Evolutionary conservation across 2,888 invertebrate genomes (phyloP), one percentile per base, ranked within the genome.

Genomic region (Lydus trimaculatus): DNA sequence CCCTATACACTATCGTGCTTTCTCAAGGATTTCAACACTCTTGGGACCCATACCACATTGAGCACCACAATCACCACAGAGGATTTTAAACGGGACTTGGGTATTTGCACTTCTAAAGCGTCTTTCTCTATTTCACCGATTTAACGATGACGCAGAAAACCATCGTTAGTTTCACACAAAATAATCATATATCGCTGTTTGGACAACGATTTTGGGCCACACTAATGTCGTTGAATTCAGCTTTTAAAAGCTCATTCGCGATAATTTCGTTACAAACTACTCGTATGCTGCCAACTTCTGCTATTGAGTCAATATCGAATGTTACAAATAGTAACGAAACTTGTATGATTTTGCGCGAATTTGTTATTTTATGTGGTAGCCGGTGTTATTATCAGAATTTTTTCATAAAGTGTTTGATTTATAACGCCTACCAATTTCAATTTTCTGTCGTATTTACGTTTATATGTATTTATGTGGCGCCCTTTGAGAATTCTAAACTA

Each of bases 11-110:
- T 76, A 76, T 78, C 76, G 74, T 71, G 71, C 75, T 71, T 72
- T 73, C 67, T 72, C 73, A 68, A 71, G 72, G 66, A 66, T 65
- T 58, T 69, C 64, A 67, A 62, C 77, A 67, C 79, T 64, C 70
- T 52, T 52, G 79, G 73, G 80, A 73, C 74, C 73, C 76, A 74
- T 80, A 72, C 73, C 64, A 70, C 66, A n/a, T n/a, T 68, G 73
- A 78, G 78, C 25, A 77, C 77, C 76, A 75, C 78, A 77, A 79
- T 78, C 75, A 73, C 76, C 73, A 73, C 66, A 70, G 76, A 78
- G 77, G 75, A 77, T 78, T 78, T 80, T 79, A 79, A 78, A 78
- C 75, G 48, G 48, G 48, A 48, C 48, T 48, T 9, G 48, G 48
- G 48, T 48, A 5, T 48, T 20, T 20, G 20, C 48, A 8, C 20